These are phyloP conservation scores for Synchiropus splendidus DNA, from an alignment of 2,113 vertebrate genomes.

Conservation along the genomic window DNA sequence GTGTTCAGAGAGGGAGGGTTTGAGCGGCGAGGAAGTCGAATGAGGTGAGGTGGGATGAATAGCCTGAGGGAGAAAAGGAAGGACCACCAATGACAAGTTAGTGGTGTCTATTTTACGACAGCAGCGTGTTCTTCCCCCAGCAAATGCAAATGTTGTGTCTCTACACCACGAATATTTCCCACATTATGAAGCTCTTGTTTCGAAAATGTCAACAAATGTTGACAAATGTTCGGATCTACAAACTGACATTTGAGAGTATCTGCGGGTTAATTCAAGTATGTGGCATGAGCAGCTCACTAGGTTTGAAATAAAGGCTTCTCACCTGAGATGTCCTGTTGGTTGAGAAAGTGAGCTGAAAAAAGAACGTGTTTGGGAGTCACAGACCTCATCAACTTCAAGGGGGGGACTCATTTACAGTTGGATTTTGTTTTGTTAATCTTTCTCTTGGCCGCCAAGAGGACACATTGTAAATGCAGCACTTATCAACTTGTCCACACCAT, in stretches of 20 bases:
- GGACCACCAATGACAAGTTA: slow-evolving; percentile 41
- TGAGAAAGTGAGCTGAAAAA: slow-evolving; percentile 2
- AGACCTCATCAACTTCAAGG: slow-evolving; percentile 7
- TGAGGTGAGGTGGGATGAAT: slow-evolving; percentile 37
- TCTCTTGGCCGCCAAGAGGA: slow-evolving; percentile 9
- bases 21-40: slow-evolving; percentile 7
- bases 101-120: slow-evolving; percentile 39
- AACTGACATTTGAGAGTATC: slow-evolving; percentile 1
- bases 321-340: slow-evolving; percentile 3
- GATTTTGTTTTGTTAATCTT: slow-evolving; percentile 7
- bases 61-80: slow-evolving; percentile 23
- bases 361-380: slow-evolving; percentile 4
- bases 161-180: too few species aligned
- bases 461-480: slow-evolving; percentile 28
- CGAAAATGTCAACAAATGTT: too few species aligned
- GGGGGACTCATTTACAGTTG: slow-evolving; percentile 8
- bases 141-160: too few species aligned
- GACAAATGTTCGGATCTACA: too few species aligned
- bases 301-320: background rate
- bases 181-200: too few species aligned
- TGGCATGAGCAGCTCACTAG: slow-evolving; percentile 1
- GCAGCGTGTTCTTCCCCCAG: slow-evolving; percentile 30
- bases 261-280: slow-evolving; percentile 1
- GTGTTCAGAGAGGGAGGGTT: slow-evolving; percentile 26
- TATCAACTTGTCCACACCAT: slow-evolving; percentile 20